Evolutionary conservation across 2,888 invertebrate species (phyloP).

Genomic region (Lissocephala sabroskyi): DNA sequence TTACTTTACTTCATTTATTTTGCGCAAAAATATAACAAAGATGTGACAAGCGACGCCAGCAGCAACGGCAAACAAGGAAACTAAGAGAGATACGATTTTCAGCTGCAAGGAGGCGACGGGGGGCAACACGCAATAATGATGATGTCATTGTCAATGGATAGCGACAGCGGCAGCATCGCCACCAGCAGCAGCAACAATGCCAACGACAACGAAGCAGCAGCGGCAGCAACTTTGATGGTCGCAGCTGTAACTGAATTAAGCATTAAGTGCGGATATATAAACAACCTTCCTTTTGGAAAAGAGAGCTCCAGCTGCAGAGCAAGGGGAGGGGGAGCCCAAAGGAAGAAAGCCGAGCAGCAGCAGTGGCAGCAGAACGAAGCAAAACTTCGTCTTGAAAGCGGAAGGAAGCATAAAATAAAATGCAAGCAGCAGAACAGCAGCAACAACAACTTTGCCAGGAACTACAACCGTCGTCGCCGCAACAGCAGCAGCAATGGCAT

Average conservation of each 20-base stretch:
- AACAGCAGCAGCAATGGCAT: too few relatives aligned
- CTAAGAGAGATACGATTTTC: constrained; percentile 5
- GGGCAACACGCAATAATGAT: constrained; percentile 63
- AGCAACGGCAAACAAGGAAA: constrained; percentile 12
- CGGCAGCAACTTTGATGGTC: not conserved
- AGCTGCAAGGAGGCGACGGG: constrained; percentile 21
- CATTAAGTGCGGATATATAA: constrained; percentile 66
- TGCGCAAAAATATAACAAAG: constrained; percentile 65
- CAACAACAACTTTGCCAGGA: constrained; percentile 18
- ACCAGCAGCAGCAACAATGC: constrained; percentile 20
- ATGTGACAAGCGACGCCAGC: constrained; percentile 49
- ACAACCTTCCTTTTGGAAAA: constrained; percentile 31
- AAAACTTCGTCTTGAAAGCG: constrained; percentile 42
- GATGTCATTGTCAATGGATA: constrained; percentile 69
- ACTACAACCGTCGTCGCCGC: too few relatives aligned
- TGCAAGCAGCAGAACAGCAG: constrained; percentile 34
- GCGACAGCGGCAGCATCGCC: constrained; percentile 29
- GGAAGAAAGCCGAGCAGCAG: too few relatives aligned
- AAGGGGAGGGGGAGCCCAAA: too few relatives aligned
- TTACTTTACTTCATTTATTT: constrained; percentile 69
- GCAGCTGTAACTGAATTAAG: constrained; percentile 65
- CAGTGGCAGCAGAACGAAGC: constrained; percentile 20
- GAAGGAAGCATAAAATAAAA: constrained; percentile 67
- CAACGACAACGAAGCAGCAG: constrained; percentile 20
- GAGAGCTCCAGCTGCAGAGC: too few relatives aligned